Base-by-base conservation (phyloP, 1,140 invertebrate genomes). In the Eciton burchellii region DNA sequence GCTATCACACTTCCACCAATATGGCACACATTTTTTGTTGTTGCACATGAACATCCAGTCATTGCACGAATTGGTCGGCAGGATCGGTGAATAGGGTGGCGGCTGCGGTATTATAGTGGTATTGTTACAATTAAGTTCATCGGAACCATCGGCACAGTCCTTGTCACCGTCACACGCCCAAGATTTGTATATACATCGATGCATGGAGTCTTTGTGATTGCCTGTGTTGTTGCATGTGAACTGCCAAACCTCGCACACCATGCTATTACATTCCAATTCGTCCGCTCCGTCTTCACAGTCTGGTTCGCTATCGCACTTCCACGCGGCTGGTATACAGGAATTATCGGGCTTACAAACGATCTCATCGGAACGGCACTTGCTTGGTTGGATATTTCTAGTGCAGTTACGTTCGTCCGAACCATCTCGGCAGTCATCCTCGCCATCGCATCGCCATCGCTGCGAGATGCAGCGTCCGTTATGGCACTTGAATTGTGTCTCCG, bases 1-100 rank as follows among this genome's bases (percentile, higher is more conserved):
- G 29, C 93, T 94, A 82, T 96, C 96, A 85, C 95, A 96, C 83
- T 97, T 96, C 96, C 97, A 98, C 97, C 97, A 96, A 60, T 96
- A 96, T 0, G 98, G 97, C 60, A 99, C 96, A 90, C 98, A 99
- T 79, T 96, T 96, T 14, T 95, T 95, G 88, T 97, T 97, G 12
- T 93, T 91, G 89, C 97, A 97, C 82, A 94, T 94, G 85, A 97
- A 96, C 96, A 97, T 96, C 97, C 96, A 97, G 89, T 95, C 95
- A 35, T 96, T 95, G 93, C 97, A 97, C 90, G 94, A 84, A 76
- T 91, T 89, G 66, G 92, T 91, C 81, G 94, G 86, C 74, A 91
- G 2, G 56, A 91, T 41, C 62, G 92, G 92, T 21, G 90, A 89
- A 35, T 35, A 35, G 3, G 90, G 82, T 0, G 93, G 87, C 0